Evolutionary conservation across 64 coral and sea anemone species (phyloP).

Genomic region (Dendronephthya gigantea): DNA sequence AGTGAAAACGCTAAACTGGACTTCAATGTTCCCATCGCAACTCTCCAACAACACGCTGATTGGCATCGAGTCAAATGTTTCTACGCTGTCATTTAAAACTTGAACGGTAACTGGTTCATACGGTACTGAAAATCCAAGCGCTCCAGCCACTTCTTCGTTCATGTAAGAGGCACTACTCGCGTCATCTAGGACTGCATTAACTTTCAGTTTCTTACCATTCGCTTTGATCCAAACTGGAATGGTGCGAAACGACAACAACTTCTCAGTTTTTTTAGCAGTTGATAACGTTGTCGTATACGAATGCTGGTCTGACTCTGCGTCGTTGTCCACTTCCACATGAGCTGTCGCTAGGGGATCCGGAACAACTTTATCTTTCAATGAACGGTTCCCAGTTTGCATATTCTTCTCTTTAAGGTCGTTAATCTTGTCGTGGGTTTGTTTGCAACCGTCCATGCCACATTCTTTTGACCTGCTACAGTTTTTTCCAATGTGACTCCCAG

Average conservation of each 20-base stretch:
- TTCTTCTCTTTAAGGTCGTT: neutral
- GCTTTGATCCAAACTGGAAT: neutral
- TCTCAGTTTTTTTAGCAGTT: neutral
- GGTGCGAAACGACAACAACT: neutral
- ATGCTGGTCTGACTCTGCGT: neutral
- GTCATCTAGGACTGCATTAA: neutral
- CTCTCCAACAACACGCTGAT: neutral
- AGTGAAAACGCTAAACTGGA: neutral
- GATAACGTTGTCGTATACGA: conserved; percentile 10
- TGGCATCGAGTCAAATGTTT: neutral
- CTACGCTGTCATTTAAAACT: neutral
- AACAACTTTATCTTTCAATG: neutral
- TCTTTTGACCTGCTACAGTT: neutral
- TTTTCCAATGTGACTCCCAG: neutral
- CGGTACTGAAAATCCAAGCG: neutral
- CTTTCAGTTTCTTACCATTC: neutral
- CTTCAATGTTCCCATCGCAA: neutral
- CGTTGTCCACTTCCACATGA: neutral
- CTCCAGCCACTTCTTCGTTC: conserved; percentile 8
- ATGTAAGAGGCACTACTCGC: conserved; percentile 4
- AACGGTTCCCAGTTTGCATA: neutral
- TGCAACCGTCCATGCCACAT: neutral
- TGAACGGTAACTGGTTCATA: neutral
- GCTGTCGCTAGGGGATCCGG: neutral
- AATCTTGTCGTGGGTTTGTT: neutral